A percentile compares a stretch with the other conserved stretches of the same genome.
phyloP scores from a whole-genome alignment of 1,140 invertebrate genomes.

The Cherax destructor region DNA sequence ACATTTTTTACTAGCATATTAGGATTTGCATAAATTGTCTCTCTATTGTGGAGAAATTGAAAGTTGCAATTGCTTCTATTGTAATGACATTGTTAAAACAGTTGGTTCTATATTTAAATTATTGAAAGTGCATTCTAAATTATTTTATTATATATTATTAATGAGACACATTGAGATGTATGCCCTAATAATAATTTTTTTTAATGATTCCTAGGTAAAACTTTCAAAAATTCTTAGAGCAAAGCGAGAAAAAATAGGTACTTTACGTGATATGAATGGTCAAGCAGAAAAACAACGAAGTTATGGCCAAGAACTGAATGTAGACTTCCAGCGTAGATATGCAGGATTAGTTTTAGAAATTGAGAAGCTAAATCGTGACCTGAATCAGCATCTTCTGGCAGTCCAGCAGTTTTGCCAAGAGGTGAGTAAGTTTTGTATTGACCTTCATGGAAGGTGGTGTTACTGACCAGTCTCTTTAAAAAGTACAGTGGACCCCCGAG shows the following conservation, averaged over 20 bases:
- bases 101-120: too few species aligned
- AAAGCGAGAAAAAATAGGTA: slow-evolving; percentile 88
- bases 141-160: too few species aligned
- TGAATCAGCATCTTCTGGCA: slow-evolving; percentile 89
- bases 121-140: too few species aligned
- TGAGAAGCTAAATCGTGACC: slow-evolving; percentile 92
- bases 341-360: slow-evolving; percentile 92
- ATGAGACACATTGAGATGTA: neutral
- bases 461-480: neutral
- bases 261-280: slow-evolving; percentile 91
- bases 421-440: slow-evolving; percentile 73
- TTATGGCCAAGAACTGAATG: slow-evolving; percentile 84
- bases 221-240: slow-evolving; percentile 89
- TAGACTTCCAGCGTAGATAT: slow-evolving; percentile 93
- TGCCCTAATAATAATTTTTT: too few species aligned
- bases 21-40: too few species aligned
- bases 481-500: too few species aligned
- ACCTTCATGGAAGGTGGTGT: neutral
- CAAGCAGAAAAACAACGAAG: slow-evolving; percentile 92
- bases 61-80: too few species aligned
- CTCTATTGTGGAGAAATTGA: too few species aligned
- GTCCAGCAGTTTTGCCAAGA: slow-evolving; percentile 90
- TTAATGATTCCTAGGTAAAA: slow-evolving; percentile 77
- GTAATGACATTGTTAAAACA: too few species aligned
- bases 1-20: too few species aligned